These are phyloP conservation scores for Pyrrhosoma nymphula DNA, from an alignment of 2,888 invertebrate species.

Conservation along the genomic window DNA sequence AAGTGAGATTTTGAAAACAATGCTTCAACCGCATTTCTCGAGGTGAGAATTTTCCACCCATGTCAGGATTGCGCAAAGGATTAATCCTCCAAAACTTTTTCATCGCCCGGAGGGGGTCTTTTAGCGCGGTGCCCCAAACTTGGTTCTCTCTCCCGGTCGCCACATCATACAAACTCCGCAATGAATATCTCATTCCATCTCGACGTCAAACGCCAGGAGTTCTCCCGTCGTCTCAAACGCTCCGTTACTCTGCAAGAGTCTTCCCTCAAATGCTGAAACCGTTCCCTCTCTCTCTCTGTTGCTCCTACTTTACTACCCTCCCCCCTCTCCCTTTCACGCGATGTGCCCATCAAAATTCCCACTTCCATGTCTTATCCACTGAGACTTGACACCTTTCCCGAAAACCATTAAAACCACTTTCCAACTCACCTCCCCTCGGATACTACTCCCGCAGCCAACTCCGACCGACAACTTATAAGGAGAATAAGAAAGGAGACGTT, in stretches of 20 bases:
- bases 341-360: not conserved
- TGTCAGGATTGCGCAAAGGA: not conserved
- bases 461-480: not conserved
- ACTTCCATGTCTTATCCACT: not conserved
- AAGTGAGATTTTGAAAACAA: too few relatives aligned
- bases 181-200: not conserved
- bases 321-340: not conserved
- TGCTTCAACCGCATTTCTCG: too few relatives aligned
- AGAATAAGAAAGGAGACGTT: not conserved
- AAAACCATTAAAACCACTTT: not conserved
- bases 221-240: not conserved
- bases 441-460: not conserved
- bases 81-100: not conserved
- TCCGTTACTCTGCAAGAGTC: not conserved
- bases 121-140: not conserved
- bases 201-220: not conserved
- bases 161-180: not conserved
- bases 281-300: not conserved
- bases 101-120: not conserved
- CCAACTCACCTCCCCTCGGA: not conserved
- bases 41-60: not conserved
- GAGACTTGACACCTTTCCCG: not conserved
- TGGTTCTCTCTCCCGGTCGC: not conserved
- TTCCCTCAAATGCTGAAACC: not conserved
- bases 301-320: not conserved